Conservation (phyloP, 2,113 vertebrate genomes). For the Vanacampus margaritifer region DNA sequence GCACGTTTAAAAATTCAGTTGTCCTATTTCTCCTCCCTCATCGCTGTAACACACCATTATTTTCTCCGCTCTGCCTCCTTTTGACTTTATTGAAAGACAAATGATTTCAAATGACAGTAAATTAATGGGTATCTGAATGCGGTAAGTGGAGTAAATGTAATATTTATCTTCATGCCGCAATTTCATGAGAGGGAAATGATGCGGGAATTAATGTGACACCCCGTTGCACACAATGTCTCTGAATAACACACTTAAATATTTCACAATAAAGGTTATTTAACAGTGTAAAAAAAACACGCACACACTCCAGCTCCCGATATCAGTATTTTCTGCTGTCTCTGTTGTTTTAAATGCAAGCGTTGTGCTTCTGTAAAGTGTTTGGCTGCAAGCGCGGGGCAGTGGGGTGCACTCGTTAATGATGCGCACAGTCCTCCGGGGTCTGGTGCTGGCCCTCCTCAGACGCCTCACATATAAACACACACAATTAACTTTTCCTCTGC, state of each 20-base stretch:
- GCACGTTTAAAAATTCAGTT: background rate
- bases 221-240: background rate
- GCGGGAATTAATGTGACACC: constrained; percentile 5
- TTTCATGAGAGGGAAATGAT: constrained; percentile 3
- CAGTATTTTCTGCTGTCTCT: background rate
- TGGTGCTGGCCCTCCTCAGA: constrained; percentile 1
- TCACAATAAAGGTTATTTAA: background rate
- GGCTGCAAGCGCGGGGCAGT: background rate
- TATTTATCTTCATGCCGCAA: background rate
- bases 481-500: constrained; percentile 3
- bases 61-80: background rate
- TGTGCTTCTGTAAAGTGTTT: constrained; percentile 1
- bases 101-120: background rate
- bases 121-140: background rate
- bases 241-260: background rate
- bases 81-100: background rate
- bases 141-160: background rate
- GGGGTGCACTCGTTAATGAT: constrained; percentile 1
- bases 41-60: background rate
- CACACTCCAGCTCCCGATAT: background rate
- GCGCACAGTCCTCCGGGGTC: background rate
- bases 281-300: background rate
- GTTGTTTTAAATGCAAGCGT: background rate
- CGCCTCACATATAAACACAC: constrained; percentile 2
- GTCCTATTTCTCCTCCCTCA: background rate